Base-by-base conservation (phyloP, 2,888 invertebrate genomes). In the Unio delphinus region DNA sequence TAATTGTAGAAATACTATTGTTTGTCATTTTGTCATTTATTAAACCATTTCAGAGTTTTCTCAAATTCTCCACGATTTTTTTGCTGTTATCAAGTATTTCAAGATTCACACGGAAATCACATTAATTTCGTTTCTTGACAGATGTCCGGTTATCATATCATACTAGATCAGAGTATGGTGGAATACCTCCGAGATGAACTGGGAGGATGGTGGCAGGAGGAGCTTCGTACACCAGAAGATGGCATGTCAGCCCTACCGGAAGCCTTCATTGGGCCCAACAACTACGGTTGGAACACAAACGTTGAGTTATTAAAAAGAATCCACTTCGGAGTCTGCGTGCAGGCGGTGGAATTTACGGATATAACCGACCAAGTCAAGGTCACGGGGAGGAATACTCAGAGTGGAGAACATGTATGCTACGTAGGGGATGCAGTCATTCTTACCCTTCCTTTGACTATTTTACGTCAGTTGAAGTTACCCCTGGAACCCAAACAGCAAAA, bases 361-460 rank as follows among this genome's bases (percentile, higher is more conserved):
- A 18, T 26, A 18, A 60, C 30, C 26, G 26, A 57, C 11, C 57
- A 20, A 23, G 72, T 70, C 23, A 66, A 23, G 17, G 75, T 75
- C 0, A 60, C 20, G 2, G 74, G 70, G 11, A 23, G 56, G 6
- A 75, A 76, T 56, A 60, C 8, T 3, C 55, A 56, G 18, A 71
- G 72, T 18, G 67, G 72, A 6, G 55, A 73, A 20, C 23, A 20
- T 17, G 26, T 58, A 17, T 23, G 17, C 0, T 67, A 61, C 55
- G 17, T 6, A 15, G 75, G 73, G 7, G 75, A 78, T 67, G 75
- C 75, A 17, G 77, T 75, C 4, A 68, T 78, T 56, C 7, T 78
- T 15, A 74, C 78, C 8, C 61, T 71, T 0, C 74, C 78, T 17
- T 61, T 78, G 11, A 56, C 67, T 1, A 70, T 76, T 55, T 60